Evolutionary conservation across 2,113 vertebrate genomes (phyloP).

Genomic region (Emydura subglobosa): DNA sequence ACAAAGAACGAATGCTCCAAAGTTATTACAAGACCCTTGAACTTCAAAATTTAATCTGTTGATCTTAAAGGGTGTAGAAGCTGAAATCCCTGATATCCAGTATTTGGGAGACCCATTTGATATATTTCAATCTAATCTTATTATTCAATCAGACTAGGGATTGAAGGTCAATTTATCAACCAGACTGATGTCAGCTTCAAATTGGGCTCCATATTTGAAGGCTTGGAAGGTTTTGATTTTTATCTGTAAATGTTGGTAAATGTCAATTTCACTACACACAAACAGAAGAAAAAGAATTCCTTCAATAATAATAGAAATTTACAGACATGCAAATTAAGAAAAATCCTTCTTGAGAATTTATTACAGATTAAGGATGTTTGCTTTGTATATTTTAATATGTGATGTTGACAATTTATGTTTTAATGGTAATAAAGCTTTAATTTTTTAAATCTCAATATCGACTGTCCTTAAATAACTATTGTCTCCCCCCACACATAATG

Average conservation of each 20-base stretch:
- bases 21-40: conserved; percentile 15
- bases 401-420: not conserved
- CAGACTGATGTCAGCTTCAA: not conserved
- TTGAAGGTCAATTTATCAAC: not conserved
- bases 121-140: not conserved
- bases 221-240: not conserved
- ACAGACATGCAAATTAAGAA: not conserved
- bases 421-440: not conserved
- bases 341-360: not conserved
- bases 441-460: not conserved
- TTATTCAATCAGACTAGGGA: not conserved
- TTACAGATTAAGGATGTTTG: not conserved
- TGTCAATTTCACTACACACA: not conserved
- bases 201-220: not conserved
- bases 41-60: not conserved
- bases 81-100: not conserved
- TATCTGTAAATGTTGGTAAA: not conserved
- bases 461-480: not conserved
- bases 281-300: not conserved
- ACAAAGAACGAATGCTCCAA: not conserved
- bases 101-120: not conserved
- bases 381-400: not conserved
- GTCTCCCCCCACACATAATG: not conserved
- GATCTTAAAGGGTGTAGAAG: conserved; percentile 17
- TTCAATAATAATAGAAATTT: not conserved